These are phyloP conservation scores for Eulithis testata DNA, from an alignment of 2,888 invertebrate species.

Conservation along the genomic window DNA sequence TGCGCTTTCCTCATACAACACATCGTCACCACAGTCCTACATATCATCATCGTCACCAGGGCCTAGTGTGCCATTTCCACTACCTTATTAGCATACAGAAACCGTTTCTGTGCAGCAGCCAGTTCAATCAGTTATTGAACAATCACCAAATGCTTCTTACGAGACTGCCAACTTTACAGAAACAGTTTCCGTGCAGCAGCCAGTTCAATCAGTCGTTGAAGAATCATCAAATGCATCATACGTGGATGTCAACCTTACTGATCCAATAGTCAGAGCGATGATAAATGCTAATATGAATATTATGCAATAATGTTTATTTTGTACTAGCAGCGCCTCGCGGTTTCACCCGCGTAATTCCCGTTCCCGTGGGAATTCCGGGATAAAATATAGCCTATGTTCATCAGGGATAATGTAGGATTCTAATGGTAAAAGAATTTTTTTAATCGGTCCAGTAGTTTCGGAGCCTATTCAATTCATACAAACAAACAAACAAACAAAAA, in stretches of 20 bases:
- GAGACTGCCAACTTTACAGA: conserved; percentile 25
- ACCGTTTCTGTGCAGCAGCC: too few species aligned
- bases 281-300: conserved; percentile 30
- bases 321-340: too few species aligned
- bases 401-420: too few species aligned
- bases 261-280: conserved; percentile 33
- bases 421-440: too few species aligned
- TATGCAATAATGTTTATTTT: conserved; percentile 28
- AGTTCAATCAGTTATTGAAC: conserved; percentile 27
- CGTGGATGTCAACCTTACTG: too few species aligned
- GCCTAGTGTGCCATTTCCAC: conserved; percentile 29
- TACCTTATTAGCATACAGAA: conserved; percentile 23
- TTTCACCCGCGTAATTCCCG: too few species aligned
- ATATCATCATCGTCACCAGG: conserved; percentile 29
- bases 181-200: conserved; percentile 31
- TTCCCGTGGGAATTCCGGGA: too few species aligned
- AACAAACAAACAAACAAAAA: too few species aligned
- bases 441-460: too few species aligned
- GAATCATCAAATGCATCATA: too few species aligned
- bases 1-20: conserved; percentile 33
- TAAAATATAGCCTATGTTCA: too few species aligned
- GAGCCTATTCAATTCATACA: too few species aligned
- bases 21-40: conserved; percentile 33
- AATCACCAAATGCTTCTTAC: conserved; percentile 28
- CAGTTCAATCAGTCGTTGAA: conserved; percentile 30